These are phyloP conservation scores for Cactoblastis cactorum DNA, from an alignment of 2,888 invertebrate species.

Conservation along the genomic window DNA sequence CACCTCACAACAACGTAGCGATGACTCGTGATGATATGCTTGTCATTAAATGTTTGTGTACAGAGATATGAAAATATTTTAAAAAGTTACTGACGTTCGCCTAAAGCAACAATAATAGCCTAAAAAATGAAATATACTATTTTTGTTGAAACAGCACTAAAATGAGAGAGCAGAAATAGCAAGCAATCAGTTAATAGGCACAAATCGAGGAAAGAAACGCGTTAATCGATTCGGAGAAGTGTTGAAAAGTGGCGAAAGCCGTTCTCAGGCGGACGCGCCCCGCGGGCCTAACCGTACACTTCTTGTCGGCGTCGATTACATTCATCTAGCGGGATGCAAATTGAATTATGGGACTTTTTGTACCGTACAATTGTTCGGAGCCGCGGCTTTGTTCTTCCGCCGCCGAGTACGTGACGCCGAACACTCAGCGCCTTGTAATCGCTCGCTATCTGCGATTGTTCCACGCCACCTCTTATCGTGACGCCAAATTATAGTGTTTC, in stretches of 20 bases:
- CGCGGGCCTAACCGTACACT: slow-evolving; percentile 61
- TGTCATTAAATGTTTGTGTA: slow-evolving; percentile 7
- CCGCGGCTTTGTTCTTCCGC: slow-evolving; percentile 67
- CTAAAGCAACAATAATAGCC: background rate
- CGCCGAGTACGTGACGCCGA: slow-evolving; percentile 70
- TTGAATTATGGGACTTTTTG: slow-evolving; percentile 79
- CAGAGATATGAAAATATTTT: background rate
- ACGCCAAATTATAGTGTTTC: slow-evolving; percentile 71
- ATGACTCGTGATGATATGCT: slow-evolving; percentile 12
- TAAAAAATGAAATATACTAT: background rate
- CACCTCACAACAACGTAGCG: too few relatives aligned
- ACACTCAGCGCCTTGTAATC: slow-evolving; percentile 68
- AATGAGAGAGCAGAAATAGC: slow-evolving; percentile 16
- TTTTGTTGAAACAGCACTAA: background rate
- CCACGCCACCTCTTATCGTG: slow-evolving; percentile 62
- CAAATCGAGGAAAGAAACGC: slow-evolving; percentile 54
- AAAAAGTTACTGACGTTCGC: background rate
- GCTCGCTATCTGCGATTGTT: slow-evolving; percentile 61
- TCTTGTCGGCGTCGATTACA: slow-evolving; percentile 57
- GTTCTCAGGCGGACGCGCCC: slow-evolving; percentile 61
- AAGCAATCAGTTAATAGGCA: slow-evolving; percentile 34
- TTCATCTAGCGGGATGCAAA: slow-evolving; percentile 77
- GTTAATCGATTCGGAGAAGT: slow-evolving; percentile 73
- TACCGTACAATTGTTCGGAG: slow-evolving; percentile 70
- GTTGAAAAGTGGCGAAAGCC: slow-evolving; percentile 74